Percentiles rank a stretch among this genome's conserved stretches.
These are phyloP conservation scores for Meandrusa payeni DNA, from an alignment of 2,888 invertebrate species.

Conservation along the genomic window DNA sequence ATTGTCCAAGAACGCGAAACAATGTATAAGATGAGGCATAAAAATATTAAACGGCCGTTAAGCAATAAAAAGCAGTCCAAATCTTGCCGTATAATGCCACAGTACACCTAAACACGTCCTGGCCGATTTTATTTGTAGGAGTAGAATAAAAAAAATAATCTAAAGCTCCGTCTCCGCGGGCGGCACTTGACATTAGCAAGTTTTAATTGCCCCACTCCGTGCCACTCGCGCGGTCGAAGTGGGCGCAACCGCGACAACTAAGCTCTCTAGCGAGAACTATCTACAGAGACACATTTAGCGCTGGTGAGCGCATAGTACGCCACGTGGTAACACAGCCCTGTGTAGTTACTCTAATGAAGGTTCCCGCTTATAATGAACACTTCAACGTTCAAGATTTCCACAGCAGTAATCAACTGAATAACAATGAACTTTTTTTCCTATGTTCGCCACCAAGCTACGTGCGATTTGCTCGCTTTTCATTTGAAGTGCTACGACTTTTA, in stretches of 20 bases:
- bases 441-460: constrained; percentile 12
- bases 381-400: constrained; percentile 35
- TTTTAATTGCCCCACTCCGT: constrained; percentile 77
- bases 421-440: constrained; percentile 19
- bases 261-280: constrained; percentile 56
- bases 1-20: background rate
- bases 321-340: constrained; percentile 35
- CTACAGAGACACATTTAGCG: constrained; percentile 42
- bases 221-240: constrained; percentile 59
- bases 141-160: constrained; percentile 65
- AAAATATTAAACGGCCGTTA: background rate
- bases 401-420: constrained; percentile 30
- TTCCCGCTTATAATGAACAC: constrained; percentile 31
- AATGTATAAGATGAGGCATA: background rate
- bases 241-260: constrained; percentile 51
- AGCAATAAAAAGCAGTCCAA: background rate
- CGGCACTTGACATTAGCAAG: constrained; percentile 75
- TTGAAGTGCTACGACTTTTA: constrained; percentile 10
- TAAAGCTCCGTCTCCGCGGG: constrained; percentile 47
- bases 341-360: constrained; percentile 40
- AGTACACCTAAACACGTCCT: constrained; percentile 31
- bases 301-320: constrained; percentile 43
- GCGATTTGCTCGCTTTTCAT: constrained; percentile 10
- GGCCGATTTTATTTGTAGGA: constrained; percentile 43
- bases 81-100: background rate